Percentiles rank a stretch among this genome's conserved stretches.
Conservation (phyloP, 2,113 vertebrate species). For the Thunnus thynnus region DNA sequence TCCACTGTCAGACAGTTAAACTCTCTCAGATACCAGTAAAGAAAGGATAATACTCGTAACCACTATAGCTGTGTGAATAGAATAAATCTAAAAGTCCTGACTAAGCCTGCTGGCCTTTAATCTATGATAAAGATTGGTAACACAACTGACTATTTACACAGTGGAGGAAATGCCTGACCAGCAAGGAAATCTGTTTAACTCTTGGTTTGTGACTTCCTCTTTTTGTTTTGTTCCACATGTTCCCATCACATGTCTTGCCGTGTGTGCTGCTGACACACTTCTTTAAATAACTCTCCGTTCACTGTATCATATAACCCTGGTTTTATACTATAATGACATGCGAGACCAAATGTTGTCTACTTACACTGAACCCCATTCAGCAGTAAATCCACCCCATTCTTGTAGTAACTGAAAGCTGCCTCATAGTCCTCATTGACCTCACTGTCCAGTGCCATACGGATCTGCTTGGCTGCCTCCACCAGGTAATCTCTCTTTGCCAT, state of each 20-base stretch:
- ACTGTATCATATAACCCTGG: not conserved
- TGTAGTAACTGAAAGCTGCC: conserved; percentile 98
- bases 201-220: conserved; percentile 68
- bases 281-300: conserved; percentile 4
- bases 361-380: conserved; percentile 91
- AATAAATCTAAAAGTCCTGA: not conserved
- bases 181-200: conserved; percentile 33
- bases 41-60: not conserved
- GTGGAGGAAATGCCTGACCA: not conserved
- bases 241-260: conserved; percentile 55
- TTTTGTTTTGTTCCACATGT: conserved; percentile 51
- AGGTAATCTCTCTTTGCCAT: conserved; percentile 93
- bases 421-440: conserved; percentile 97
- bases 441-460: conserved; percentile 94
- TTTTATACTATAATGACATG: not conserved
- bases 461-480: conserved; percentile 96
- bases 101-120: not conserved
- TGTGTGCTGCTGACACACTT: not conserved
- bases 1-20: conserved; percentile 86
- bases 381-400: conserved; percentile 96
- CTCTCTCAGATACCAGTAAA: not conserved
- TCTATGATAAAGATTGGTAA: not conserved
- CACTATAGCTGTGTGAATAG: not conserved
- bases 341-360: conserved; percentile 21
- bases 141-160: not conserved